These are phyloP conservation scores for Solenopsis invicta DNA, from an alignment of 1,140 invertebrate genomes.

Conservation along the genomic window DNA sequence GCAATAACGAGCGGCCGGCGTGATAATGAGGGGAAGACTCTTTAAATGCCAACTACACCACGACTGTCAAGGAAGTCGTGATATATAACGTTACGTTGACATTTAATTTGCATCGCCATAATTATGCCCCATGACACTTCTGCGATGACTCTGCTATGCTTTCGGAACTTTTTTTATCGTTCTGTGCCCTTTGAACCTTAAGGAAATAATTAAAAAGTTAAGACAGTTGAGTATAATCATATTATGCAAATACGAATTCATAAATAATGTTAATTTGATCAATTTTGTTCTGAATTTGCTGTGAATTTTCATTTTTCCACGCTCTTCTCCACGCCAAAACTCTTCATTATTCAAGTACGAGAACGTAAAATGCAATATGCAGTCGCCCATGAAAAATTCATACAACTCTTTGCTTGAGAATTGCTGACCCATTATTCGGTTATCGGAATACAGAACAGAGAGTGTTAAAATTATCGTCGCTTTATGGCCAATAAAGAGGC, in stretches of 20 bases:
- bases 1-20: slow-evolving; percentile 19
- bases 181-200: background rate
- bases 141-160: background rate
- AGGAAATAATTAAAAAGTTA: slow-evolving; percentile 1
- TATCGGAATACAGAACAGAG: slow-evolving; percentile 20
- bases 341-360: background rate
- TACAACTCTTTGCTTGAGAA: background rate
- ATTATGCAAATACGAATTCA: background rate
- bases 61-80: slow-evolving; percentile 47
- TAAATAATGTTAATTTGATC: slow-evolving; percentile 10
- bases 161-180: slow-evolving; percentile 12
- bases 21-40: slow-evolving; percentile 56
- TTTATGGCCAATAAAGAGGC: slow-evolving; percentile 21
- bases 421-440: background rate
- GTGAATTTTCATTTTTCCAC: background rate
- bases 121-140: slow-evolving; percentile 26
- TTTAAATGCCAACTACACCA: slow-evolving; percentile 48
- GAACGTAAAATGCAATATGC: background rate
- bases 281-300: background rate
- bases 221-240: background rate
- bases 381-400: background rate
- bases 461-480: slow-evolving; percentile 13
- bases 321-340: background rate
- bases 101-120: slow-evolving; percentile 44
- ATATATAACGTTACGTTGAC: slow-evolving; percentile 56